Percentiles rank a stretch among this genome's conserved stretches.
Conservation (phyloP, 2,797 vertebrate genomes). For the Agapornis canus region DNA sequence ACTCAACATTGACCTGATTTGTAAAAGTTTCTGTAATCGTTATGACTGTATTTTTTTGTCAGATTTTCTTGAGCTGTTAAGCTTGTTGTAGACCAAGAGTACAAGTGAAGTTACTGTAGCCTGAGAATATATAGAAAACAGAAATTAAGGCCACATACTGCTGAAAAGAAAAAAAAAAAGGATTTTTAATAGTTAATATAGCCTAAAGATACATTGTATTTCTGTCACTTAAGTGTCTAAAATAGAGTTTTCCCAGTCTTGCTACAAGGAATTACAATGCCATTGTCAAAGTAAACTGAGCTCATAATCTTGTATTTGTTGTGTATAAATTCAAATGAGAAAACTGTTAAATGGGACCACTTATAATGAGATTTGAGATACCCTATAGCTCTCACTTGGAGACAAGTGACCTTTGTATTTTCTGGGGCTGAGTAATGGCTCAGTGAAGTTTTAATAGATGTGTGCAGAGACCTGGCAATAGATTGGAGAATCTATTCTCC, state of each 20-base stretch:
- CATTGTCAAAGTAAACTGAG: background rate
- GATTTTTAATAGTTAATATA: background rate
- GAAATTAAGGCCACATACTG: background rate
- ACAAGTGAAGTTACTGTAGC: background rate
- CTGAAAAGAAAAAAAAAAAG: background rate
- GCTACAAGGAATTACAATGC: background rate
- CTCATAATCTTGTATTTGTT: slow-evolving; percentile 30
- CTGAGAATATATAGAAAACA: background rate
- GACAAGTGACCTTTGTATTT: slow-evolving; percentile 44
- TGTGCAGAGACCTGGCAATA: background rate
- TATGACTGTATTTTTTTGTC: background rate
- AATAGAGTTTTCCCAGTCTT: background rate
- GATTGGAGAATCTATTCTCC: background rate
- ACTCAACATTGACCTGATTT: slow-evolving; percentile 38
- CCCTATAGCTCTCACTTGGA: slow-evolving; percentile 48
- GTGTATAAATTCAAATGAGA: slow-evolving; percentile 49
- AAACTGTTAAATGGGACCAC: slow-evolving; percentile 31
- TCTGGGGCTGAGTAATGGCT: background rate
- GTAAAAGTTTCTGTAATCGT: background rate
- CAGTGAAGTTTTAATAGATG: slow-evolving; percentile 12
- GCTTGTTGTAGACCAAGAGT: background rate
- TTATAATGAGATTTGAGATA: slow-evolving; percentile 62
- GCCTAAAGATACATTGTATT: background rate
- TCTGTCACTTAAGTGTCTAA: background rate
- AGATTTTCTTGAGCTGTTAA: background rate